phyloP scores from a whole-genome alignment of 2,113 vertebrate genomes.

The Periophthalmus modestus region DNA sequence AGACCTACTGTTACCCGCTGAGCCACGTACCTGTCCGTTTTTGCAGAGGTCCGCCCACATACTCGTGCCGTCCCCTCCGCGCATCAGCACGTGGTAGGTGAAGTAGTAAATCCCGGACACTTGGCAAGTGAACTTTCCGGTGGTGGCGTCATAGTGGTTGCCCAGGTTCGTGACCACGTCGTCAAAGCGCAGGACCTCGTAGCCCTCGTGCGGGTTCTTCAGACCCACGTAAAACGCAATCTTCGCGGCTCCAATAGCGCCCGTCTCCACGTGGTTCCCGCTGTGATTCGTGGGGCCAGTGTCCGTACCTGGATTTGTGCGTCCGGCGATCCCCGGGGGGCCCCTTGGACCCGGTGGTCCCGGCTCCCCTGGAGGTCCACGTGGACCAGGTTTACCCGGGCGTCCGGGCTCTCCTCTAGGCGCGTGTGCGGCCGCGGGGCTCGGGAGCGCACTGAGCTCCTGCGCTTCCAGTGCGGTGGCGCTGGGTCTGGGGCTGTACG shows the following conservation, averaged over 20 bases:
- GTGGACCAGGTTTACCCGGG: constrained; percentile 84
- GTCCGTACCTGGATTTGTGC: constrained; percentile 66
- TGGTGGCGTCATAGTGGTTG: constrained; percentile 77
- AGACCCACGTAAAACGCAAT: constrained; percentile 92
- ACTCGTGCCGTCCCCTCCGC: constrained; percentile 86
- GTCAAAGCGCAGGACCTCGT: constrained; percentile 78
- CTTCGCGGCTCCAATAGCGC: constrained; percentile 76
- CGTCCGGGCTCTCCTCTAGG: constrained; percentile 82
- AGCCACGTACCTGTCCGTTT: constrained; percentile 82
- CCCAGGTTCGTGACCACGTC: constrained; percentile 79
- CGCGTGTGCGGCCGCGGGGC: constrained; percentile 77
- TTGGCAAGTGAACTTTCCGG: constrained; percentile 90
- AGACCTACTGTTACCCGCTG: background rate
- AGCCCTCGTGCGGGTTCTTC: constrained; percentile 85
- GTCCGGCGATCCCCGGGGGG: constrained; percentile 79
- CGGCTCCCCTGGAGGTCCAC: constrained; percentile 83
- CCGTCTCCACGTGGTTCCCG: constrained; percentile 65
- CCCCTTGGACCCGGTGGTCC: constrained; percentile 84
- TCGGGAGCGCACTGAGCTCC: constrained; percentile 79
- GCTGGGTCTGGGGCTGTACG: constrained; percentile 78
- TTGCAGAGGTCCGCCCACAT: constrained; percentile 91
- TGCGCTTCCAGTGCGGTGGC: constrained; percentile 83
- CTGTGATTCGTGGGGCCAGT: constrained; percentile 73
- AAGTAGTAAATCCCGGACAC: constrained; percentile 89
- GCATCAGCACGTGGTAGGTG: constrained; percentile 88